Evolutionary conservation across 2,113 vertebrate species (phyloP).

Genomic region (Tachycineta bicolor): DNA sequence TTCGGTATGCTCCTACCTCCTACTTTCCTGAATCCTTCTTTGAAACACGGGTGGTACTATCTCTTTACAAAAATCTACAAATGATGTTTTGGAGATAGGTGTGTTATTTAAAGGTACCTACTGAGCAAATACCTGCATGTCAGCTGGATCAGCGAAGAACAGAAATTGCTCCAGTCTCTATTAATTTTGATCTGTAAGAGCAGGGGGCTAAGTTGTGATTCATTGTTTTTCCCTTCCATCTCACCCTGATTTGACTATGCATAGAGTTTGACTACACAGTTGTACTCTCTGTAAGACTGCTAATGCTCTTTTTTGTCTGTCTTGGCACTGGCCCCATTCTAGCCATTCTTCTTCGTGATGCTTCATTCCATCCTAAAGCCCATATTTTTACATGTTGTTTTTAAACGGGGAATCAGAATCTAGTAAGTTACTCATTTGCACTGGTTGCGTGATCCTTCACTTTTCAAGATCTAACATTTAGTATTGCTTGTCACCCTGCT

Average conservation of each 20-base stretch:
- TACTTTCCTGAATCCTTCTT: not conserved
- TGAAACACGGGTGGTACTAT: not conserved
- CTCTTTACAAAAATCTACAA: not conserved
- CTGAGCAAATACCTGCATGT: not conserved
- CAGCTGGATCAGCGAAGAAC: not conserved
- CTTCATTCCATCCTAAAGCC: not conserved
- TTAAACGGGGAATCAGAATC: not conserved
- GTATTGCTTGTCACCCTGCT: slow-evolving; percentile 15
- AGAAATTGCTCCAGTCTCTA: not conserved
- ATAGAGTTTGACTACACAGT: not conserved
- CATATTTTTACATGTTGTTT: not conserved
- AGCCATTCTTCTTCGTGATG: not conserved
- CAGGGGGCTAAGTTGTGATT: not conserved
- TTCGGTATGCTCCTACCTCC: not conserved
- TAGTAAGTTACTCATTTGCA: not conserved
- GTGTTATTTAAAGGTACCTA: slow-evolving; percentile 4
- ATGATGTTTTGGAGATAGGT: not conserved
- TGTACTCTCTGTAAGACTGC: not conserved
- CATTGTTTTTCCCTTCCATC: not conserved
- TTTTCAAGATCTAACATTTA: not conserved
- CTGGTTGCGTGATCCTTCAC: not conserved
- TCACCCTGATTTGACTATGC: slow-evolving; percentile 7
- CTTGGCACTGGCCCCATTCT: not conserved
- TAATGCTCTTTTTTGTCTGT: slow-evolving; percentile 33
- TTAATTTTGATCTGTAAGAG: slow-evolving; percentile 10